Evolutionary conservation across 2,113 vertebrate genomes (phyloP), one percentile per base, ranked within the genome.

Genomic region (Speoplatyrhinus poulsoni): DNA sequence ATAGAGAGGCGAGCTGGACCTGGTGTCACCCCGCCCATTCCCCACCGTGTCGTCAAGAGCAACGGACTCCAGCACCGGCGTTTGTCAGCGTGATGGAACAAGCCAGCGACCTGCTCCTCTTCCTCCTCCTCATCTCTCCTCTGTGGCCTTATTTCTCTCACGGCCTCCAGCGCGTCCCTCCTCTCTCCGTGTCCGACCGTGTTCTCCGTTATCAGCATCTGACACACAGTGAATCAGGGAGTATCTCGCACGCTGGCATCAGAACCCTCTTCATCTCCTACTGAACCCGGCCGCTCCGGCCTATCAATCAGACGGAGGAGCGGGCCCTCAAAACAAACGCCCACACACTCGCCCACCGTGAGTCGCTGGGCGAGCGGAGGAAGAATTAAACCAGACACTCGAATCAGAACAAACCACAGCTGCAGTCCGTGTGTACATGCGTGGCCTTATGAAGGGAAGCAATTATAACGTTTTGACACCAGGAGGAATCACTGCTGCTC

Each of bases 151-250:
- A 70, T 82, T 82, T 74, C 76, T 85, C 75, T 59, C 4, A 66
- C 67, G 75, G 15, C 71, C 74, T 9, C 56, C 69, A 77, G 26
- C 26, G 26, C 2, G 26, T 26, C 72, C 12, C 78, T 62, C 17
- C 7, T 58, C 75, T 73, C 69, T 67, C 65, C 50, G 33, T n/a
- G 46, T 66, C 74, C 73, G 26, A 54, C 57, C 46, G 9, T 46
- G 72, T 79, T 79, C 78, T 69, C 84, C 5, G 85, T 92, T 91
- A 92, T 93, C 92, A 83, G 88, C 72, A 92, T 92, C 92, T 92
- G 92, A 92, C 90, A 92, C 85, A 66, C 85, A 86, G 87, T 86
- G 90, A 91, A 92, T 93, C 90, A 90, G 88, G 79, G 89, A 92
- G 90, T 91, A 93, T 92, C 90, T 91, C 71, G 87, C 86, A 76